Base-by-base conservation (phyloP, 2,888 invertebrate genomes). In the Pelosia muscerda region DNA sequence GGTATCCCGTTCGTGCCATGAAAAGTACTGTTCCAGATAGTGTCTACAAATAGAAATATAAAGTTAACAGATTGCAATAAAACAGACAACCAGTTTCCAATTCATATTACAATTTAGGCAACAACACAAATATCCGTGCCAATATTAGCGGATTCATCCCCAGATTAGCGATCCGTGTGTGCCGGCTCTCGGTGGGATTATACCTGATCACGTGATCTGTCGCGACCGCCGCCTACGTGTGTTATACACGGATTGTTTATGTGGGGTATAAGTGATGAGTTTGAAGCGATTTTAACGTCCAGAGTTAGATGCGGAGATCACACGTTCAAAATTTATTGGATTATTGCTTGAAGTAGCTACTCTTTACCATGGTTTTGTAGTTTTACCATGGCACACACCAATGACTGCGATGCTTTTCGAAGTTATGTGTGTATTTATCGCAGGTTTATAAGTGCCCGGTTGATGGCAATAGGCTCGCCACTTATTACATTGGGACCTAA, bases 131-230 rank as follows among this genome's bases (percentile, higher is more conserved):
- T 62, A 59, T 23, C 60, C 65, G 53, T 63, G 53, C 68, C 74
- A 89, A 92, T 92, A 90, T 92, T 91, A 87, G 89, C 85, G 78
- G 82, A 85, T 77, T 88, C 85, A 91, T 90, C 89, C 92, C 86
- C 66, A 84, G 89, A 88, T 92, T 88, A 88, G 78, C 73, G 71
- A 81, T 76, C 77, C 89, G 91, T 90, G 90, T 92, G 87, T 91
- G 88, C 80, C 80, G 75, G 82, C 81, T 80, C 82, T 86, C 79
- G 82, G 77, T 73, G 77, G 91, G 91, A 89, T 90, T 90, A 89
- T 79, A 84, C 74, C 79, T 79, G 89, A 90, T 90, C 92, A 86
- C 89, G 88, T 87, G 91, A 91, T 92, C 90, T 84, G 81, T 81
- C 82, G 83, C 82, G 82, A 87, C 86, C 85, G 84, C 75, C 74